Evolutionary conservation across 2,113 vertebrate species (phyloP).

Genomic region (Poeciliopsis occidentalis): DNA sequence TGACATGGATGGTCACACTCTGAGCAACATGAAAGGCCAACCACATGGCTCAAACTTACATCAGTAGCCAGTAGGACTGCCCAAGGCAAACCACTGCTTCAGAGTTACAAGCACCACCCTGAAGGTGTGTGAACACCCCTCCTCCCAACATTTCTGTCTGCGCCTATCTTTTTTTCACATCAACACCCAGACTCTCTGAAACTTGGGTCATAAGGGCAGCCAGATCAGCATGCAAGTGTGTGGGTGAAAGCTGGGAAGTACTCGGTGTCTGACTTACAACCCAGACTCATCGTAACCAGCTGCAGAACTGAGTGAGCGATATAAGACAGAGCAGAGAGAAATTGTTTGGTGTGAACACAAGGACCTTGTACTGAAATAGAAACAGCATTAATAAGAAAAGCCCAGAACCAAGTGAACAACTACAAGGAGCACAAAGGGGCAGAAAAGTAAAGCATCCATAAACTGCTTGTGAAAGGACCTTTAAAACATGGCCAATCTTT

Average conservation of each 20-base stretch:
- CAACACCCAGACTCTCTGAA: neutral
- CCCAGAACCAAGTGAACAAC: conserved; percentile 36
- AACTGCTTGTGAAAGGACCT: conserved; percentile 64
- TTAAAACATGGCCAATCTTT: conserved; percentile 53
- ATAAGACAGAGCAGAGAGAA: neutral
- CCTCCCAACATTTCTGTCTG: conserved; percentile 7
- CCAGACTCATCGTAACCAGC: neutral
- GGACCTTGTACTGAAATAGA: conserved; percentile 4
- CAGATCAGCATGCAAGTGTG: neutral
- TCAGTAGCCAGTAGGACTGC: conserved; percentile 58
- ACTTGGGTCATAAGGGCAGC: conserved; percentile 20
- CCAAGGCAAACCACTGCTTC: conserved; percentile 52
- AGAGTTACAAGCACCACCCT: conserved; percentile 28
- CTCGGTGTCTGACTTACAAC: neutral
- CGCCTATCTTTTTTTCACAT: neutral
- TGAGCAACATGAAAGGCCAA: conserved; percentile 32
- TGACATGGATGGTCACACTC: conserved; percentile 42
- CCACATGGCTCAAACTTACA: conserved; percentile 50
- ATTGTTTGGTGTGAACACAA: conserved; percentile 2
- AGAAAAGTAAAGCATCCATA: conserved; percentile 37
- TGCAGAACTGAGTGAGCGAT: conserved; percentile 7
- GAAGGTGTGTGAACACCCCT: neutral
- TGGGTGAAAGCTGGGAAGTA: neutral
- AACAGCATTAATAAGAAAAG: conserved; percentile 23
- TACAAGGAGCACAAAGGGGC: conserved; percentile 24